Base-by-base conservation (phyloP, 2,888 invertebrate genomes). In the Tridacna gigas region DNA sequence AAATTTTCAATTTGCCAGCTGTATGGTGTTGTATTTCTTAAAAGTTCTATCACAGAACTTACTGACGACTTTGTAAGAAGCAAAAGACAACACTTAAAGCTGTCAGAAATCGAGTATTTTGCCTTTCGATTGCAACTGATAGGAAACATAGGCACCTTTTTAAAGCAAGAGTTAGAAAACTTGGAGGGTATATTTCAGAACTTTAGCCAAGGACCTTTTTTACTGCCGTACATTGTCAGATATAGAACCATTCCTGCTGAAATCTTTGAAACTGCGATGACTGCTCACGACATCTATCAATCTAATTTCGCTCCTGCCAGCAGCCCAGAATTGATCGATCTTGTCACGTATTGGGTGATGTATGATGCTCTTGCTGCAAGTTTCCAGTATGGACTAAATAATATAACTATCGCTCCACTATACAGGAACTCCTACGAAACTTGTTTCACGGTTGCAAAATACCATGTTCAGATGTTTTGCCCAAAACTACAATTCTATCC, bases 11-110 rank as follows among this genome's bases (percentile, higher is more conserved):
- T 69, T 9, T 69, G 69, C n/a, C n/a, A 69, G 9, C 4, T 69
- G n/a, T 69, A 47, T n/a, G 69, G 69, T 47, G 37, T 69, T 69
- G 45, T 69, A 13, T 18, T 47, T n/a, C 69, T 69, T 28, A 25
- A 28, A 18, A 47, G n/a, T 45, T 22, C n/a, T 20, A n/a, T 69
- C 4, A 18, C 45, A n/a, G 18, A 47, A 9, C 18, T 69, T 69
- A 18, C 28, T 20, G 47, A 69, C 13, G 47, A 47, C 20, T 45
- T 69, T 47, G 18, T 69, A 13, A 9, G 7, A 47, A n/a, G 28
- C 12, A 47, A 69, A 47, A n/a, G n/a, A 18, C n/a, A n/a, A 4
- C 7, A 69, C 13, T 69, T 47, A 28, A 12, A 37, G 18, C 45
- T n/a, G 7, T 20, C 20, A 20, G 37, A 69, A n/a, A n/a, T 69